phyloP scores from a whole-genome alignment of 2,797 vertebrate species.

The Pyrocephalus nanus region DNA sequence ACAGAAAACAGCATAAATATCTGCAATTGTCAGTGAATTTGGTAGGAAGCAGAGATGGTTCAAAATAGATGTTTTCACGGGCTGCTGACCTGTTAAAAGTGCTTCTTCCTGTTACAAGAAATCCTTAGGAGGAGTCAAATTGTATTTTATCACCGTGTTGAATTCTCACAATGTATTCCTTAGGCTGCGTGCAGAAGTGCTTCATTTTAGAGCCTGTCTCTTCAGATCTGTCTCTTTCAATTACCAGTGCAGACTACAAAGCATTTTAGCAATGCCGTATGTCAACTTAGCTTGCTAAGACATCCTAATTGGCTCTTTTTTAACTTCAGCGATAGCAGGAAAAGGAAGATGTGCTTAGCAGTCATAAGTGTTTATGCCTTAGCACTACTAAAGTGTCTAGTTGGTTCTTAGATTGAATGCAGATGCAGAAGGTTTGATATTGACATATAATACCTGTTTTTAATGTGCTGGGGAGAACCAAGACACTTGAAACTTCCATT shows the following conservation, averaged over 20 bases:
- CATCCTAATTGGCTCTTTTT: not conserved
- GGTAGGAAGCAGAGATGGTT: not conserved
- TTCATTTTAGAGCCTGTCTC: not conserved
- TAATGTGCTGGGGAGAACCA: conserved; percentile 92
- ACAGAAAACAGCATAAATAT: not conserved
- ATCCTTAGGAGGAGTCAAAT: not conserved
- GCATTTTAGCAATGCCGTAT: not conserved
- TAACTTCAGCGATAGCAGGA: not conserved
- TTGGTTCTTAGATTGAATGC: not conserved
- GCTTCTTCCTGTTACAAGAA: not conserved
- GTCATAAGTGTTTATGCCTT: not conserved
- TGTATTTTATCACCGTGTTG: not conserved
- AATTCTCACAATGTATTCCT: not conserved
- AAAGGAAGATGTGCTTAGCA: not conserved
- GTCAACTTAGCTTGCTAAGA: not conserved
- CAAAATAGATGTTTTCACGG: not conserved
- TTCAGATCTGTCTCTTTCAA: not conserved
- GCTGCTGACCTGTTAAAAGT: not conserved
- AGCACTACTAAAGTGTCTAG: not conserved
- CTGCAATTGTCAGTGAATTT: not conserved
- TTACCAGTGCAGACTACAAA: conserved; percentile 7
- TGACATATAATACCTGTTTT: conserved; percentile 81
- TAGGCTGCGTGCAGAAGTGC: not conserved
- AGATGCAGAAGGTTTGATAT: not conserved
- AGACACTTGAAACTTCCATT: conserved; percentile 89